These are phyloP conservation scores for Arctia plantaginis DNA, from an alignment of 2,888 invertebrate species.

Conservation along the genomic window DNA sequence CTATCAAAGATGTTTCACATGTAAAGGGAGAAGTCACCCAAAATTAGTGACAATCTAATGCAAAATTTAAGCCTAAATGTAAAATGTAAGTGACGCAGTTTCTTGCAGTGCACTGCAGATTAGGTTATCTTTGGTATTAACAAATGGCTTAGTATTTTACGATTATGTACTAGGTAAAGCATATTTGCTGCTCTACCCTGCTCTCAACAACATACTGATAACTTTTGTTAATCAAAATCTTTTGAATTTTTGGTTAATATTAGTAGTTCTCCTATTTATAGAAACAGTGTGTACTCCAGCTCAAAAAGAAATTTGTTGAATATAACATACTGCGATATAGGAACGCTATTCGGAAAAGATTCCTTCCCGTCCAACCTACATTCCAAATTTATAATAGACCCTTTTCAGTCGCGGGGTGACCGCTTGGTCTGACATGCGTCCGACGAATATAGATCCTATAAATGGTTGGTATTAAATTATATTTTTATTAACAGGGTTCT, in stretches of 20 bases:
- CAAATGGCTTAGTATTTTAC: no score
- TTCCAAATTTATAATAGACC: constrained; percentile 1
- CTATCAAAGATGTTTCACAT: no score
- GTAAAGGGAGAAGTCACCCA: no score
- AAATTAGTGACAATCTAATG: no score
- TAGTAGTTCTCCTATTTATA: neutral
- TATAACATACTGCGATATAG: neutral
- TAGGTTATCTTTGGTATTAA: no score
- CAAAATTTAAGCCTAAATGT: no score
- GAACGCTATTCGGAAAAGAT: neutral
- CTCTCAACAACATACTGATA: no score
- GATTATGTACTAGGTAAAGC: no score
- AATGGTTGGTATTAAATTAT: constrained; percentile 41
- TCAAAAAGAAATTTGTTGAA: neutral
- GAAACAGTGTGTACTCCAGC: neutral
- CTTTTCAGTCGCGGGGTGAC: neutral
- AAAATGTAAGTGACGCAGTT: no score
- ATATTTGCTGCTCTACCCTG: no score
- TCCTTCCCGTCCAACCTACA: neutral
- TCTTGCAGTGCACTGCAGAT: no score
- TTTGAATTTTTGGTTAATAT: neutral
- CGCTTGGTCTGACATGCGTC: constrained; percentile 17
- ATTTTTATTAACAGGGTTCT: constrained; percentile 16
- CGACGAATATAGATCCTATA: constrained; percentile 38
- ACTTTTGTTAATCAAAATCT: neutral